Evolutionary conservation across 2,888 invertebrate species (phyloP), one percentile per base, ranked within the genome.

Genomic region (Cryptus viduatorius): DNA sequence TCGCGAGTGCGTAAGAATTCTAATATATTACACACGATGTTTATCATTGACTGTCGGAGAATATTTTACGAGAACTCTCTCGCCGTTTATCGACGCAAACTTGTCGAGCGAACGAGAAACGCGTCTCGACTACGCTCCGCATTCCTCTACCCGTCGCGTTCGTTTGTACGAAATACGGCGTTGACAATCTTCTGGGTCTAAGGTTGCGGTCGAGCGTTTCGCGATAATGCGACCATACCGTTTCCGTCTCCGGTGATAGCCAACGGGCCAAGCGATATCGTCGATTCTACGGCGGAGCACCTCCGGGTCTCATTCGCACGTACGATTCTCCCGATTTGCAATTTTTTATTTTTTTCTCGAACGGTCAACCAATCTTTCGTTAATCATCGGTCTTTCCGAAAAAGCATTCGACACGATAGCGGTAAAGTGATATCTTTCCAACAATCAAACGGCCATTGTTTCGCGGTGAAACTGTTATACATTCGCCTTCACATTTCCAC

Each of bases 181-280:
- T 72, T 68, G 79, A 53, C 77, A 86, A 83, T 82, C 53, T 84
- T 83, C 82, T 83, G 87, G 87, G 87, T 88, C 87, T 88, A 88
- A 88, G 87, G 87, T 86, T 88, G 87, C 71, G 86, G 85, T 86
- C 85, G 76, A 59, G 50, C 77, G 31, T 31, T 76, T 50, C 50
- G 82, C 83, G 86, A 86, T 85, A 85, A 85, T 73, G 79, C 81
- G 81, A 85, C 84, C 86, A 53, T 37, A 37, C 83, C 73, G 80
- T 78, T 88, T 87, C 88, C 88, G 86, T 69, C 79, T 85, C 85
- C 86, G 86, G 77, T 85, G 86, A 87, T 85, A 85, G 77, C 78
- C 44, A 65, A 79, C 50, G 69, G 12, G 19, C 50, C 64, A 31
- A 64, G 56, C 75, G 69, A 67, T 29, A 79, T 29, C 68, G 53